These are phyloP conservation scores for Oxytorus armatus DNA, from an alignment of 2,888 invertebrate genomes.

Conservation along the genomic window DNA sequence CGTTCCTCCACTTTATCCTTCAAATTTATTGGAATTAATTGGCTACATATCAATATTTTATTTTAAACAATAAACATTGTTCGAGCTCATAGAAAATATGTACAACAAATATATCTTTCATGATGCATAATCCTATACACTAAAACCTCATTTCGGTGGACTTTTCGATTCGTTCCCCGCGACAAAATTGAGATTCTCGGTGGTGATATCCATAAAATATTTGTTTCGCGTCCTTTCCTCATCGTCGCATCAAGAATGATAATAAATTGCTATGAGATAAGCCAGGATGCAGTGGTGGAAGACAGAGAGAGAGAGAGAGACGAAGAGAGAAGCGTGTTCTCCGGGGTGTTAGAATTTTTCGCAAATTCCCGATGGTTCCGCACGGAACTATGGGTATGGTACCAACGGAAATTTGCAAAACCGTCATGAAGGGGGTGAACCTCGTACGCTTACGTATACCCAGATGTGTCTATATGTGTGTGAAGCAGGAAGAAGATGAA, in stretches of 20 bases:
- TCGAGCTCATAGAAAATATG: no score
- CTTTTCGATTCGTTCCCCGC: neutral
- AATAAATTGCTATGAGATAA: slow-evolving; percentile 43
- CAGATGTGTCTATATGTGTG: no score
- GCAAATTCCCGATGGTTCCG: no score
- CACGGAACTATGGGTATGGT: slow-evolving; percentile 5
- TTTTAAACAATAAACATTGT: no score
- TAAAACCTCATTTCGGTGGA: neutral
- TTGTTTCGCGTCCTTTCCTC: slow-evolving; percentile 24
- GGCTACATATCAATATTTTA: no score
- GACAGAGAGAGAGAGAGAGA: neutral
- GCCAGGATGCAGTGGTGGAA: slow-evolving; percentile 17
- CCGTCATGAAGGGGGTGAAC: slow-evolving; percentile 35
- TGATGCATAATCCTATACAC: neutral
- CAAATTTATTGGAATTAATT: no score
- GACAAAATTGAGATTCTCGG: neutral
- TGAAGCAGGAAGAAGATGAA: slow-evolving; percentile 52
- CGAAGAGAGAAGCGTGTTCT: neutral
- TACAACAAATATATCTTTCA: neutral
- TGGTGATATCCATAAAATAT: slow-evolving; percentile 7
- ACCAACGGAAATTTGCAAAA: slow-evolving; percentile 56
- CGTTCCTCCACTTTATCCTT: no score
- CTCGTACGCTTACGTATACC: neutral
- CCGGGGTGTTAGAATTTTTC: slow-evolving; percentile 10
- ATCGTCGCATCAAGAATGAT: slow-evolving; percentile 32